Evolutionary conservation across 1,140 invertebrate species (phyloP).

Genomic region (Drosophila quadrilineata): DNA sequence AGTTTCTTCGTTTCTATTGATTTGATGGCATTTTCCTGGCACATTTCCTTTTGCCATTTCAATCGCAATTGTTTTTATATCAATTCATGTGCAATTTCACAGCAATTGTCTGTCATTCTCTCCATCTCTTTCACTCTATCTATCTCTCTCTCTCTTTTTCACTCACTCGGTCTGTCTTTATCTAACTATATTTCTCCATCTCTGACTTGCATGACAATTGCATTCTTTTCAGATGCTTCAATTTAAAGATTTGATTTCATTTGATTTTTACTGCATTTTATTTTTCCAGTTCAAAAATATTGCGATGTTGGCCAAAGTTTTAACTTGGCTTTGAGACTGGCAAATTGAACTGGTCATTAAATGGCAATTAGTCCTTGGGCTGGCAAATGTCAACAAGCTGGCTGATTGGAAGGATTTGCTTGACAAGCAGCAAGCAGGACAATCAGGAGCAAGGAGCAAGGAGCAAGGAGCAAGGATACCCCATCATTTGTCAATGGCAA

Average conservation of each 20-base stretch:
- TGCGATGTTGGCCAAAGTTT: no score
- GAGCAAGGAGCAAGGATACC: no score
- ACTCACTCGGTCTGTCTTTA: not conserved
- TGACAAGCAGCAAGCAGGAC: no score
- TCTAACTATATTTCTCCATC: constrained; percentile 19
- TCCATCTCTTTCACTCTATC: constrained; percentile 5
- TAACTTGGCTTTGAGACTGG: no score
- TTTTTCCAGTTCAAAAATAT: no score
- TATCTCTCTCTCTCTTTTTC: not conserved
- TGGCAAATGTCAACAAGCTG: constrained; percentile 34
- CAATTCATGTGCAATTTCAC: constrained; percentile 57
- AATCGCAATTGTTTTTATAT: constrained; percentile 57
- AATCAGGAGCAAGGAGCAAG: no score
- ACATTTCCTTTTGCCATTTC: constrained; percentile 42
- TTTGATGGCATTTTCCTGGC: not conserved
- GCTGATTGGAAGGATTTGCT: constrained; percentile 27
- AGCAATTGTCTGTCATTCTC: constrained; percentile 46
- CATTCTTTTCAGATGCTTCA: constrained; percentile 51
- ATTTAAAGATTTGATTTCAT: constrained; percentile 25
- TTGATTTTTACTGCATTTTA: no score
- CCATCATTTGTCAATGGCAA: constrained; percentile 18
- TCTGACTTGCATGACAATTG: constrained; percentile 54
- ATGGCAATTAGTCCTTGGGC: constrained; percentile 56
- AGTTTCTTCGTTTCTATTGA: constrained; percentile 10
- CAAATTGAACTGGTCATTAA: constrained; percentile 68